phyloP scores from a whole-genome alignment of 2,113 vertebrate species.

The Strix uralensis region DNA sequence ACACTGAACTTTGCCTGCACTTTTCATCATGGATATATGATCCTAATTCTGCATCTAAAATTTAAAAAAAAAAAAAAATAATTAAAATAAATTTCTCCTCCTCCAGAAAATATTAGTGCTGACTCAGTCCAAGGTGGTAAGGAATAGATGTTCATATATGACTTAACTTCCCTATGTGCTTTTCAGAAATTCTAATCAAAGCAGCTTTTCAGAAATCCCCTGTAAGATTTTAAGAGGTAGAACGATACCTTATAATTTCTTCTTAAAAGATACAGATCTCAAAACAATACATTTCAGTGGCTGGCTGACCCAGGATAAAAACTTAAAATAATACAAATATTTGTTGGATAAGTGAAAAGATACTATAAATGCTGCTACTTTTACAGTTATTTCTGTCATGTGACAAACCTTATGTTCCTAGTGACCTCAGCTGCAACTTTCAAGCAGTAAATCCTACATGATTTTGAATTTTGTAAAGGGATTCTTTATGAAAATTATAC shows the following conservation, averaged over 20 bases:
- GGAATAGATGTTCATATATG: not conserved
- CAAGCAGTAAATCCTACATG: too few relatives aligned
- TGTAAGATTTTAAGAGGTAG: not conserved
- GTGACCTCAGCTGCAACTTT: too few relatives aligned
- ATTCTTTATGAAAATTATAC: too few relatives aligned
- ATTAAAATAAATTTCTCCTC: not conserved
- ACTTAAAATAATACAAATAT: not conserved
- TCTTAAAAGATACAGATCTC: not conserved
- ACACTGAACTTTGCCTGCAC: not conserved
- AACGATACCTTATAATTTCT: not conserved
- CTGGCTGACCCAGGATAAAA: not conserved
- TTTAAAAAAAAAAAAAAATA: not conserved
- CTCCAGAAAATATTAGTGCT: not conserved
- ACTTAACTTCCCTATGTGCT: not conserved
- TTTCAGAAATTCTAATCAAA: not conserved
- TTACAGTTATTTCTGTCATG: too few relatives aligned
- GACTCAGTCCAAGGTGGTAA: not conserved
- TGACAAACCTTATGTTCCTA: too few relatives aligned
- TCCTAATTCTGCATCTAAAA: not conserved
- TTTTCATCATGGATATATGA: not conserved
- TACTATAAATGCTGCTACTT: too few relatives aligned
- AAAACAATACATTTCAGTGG: not conserved
- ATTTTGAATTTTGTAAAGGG: too few relatives aligned
- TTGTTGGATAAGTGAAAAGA: not conserved
- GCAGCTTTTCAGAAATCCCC: not conserved